Conservation (phyloP, 2,113 vertebrate species). For the Oncorhynchus nerka region DNA sequence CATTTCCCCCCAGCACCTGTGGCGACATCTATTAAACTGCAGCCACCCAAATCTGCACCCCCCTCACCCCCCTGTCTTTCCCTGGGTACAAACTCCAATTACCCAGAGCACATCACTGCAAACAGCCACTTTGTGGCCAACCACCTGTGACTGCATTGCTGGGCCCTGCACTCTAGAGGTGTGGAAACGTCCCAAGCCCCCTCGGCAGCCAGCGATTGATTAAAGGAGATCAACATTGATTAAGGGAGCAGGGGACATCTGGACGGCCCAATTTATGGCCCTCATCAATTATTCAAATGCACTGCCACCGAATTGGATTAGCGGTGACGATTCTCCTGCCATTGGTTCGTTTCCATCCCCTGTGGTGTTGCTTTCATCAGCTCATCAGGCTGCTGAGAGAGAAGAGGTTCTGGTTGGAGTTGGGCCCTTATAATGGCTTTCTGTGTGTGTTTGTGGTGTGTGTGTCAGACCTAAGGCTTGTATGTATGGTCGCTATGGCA, state of each 20-base stretch:
- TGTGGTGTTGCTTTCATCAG: not conserved
- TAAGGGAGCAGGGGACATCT: slow-evolving; percentile 70
- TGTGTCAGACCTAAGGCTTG: slow-evolving; percentile 37
- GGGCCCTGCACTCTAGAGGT: not conserved
- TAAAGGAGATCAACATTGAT: slow-evolving; percentile 72
- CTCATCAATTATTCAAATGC: slow-evolving; percentile 72
- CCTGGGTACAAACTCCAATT: not conserved
- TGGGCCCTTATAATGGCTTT: not conserved
- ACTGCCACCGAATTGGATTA: slow-evolving; percentile 64
- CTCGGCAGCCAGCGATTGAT: slow-evolving; percentile 53
- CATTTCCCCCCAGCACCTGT: slow-evolving; percentile 8
- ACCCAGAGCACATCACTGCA: not conserved
- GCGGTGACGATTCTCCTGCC: slow-evolving; percentile 38
- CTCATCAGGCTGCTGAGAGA: not conserved
- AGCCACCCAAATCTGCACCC: slow-evolving; percentile 40
- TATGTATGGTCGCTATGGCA: slow-evolving; percentile 31
- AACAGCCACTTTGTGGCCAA: slow-evolving; percentile 2
- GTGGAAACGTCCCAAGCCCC: not conserved
- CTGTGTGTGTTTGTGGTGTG: slow-evolving; percentile 52
- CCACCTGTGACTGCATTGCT: not conserved
- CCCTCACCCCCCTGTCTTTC: slow-evolving; percentile 22
- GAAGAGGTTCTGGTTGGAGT: not conserved
- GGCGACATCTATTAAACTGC: slow-evolving; percentile 30
- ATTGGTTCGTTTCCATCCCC: slow-evolving; percentile 29
- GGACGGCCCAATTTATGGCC: slow-evolving; percentile 62